Evolutionary conservation across 2,113 vertebrate genomes (phyloP).

Genomic region (Capricornis sumatraensis): DNA sequence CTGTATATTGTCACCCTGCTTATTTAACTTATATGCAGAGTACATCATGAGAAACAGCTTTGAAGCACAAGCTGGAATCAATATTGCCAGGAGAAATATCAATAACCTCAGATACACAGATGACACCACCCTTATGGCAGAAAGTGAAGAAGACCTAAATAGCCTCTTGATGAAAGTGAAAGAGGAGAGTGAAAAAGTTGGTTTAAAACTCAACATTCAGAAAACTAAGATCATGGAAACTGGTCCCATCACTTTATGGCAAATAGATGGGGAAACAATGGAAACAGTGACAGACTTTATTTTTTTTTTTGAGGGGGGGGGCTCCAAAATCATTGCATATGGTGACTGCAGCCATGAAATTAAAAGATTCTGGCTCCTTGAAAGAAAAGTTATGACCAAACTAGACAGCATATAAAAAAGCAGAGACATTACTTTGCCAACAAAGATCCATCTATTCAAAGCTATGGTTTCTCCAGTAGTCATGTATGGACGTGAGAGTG

Average conservation of each 20-base stretch:
- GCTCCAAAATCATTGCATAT: not conserved
- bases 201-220: not conserved
- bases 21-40: not conserved
- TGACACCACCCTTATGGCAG: not conserved
- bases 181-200: not conserved
- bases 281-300: not conserved
- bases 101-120: not conserved
- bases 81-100: not conserved
- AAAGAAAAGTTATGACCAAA: not conserved
- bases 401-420: not conserved
- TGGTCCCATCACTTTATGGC: not conserved
- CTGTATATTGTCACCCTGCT: not conserved
- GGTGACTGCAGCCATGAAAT: not conserved
- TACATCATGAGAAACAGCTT: not conserved
- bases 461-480: not conserved
- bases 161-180: not conserved
- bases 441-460: not conserved
- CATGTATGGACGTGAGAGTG: not conserved
- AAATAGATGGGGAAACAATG: not conserved
- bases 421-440: not conserved
- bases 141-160: not conserved
- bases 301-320: rapidly evolving
- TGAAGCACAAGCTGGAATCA: not conserved
- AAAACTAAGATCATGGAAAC: not conserved
- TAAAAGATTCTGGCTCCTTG: not conserved